Percentiles rank a stretch among this genome's conserved stretches.
These are phyloP conservation scores for Tyto alba DNA, from an alignment of 2,113 vertebrate species.

Conservation along the genomic window DNA sequence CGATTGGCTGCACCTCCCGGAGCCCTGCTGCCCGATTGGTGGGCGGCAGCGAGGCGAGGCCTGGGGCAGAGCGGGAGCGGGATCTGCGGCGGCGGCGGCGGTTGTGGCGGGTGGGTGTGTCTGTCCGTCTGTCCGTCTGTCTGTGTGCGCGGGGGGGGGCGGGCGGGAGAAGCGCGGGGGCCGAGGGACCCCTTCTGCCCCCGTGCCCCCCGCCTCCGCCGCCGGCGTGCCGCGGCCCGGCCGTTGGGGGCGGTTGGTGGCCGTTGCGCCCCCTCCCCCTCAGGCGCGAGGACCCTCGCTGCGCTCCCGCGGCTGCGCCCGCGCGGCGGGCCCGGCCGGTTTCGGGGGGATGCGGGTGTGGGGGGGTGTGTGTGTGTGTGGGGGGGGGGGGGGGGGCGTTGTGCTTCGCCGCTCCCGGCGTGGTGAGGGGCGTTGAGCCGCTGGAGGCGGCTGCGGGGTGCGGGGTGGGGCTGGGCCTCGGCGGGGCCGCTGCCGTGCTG, in stretches of 20 bases:
- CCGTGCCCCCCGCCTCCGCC: too few relatives aligned
- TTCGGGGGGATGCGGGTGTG: too few relatives aligned
- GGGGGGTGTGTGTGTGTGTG: neutral
- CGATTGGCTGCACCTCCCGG: neutral
- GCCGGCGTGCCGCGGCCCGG: neutral
- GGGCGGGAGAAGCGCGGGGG: too few relatives aligned
- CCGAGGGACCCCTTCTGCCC: neutral
- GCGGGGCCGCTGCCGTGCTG: neutral
- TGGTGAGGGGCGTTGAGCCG: accelerated
- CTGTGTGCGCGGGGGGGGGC: neutral
- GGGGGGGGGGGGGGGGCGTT: too few relatives aligned
- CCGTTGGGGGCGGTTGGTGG: neutral
- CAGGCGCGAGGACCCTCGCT: neutral
- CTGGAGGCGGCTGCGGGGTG: neutral
- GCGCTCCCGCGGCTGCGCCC: neutral
- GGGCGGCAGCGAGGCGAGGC: neutral
- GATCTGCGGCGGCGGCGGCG: neutral
- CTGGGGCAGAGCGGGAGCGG: neutral
- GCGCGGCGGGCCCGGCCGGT: too few relatives aligned
- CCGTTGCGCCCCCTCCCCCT: neutral
- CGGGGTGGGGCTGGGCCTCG: accelerated
- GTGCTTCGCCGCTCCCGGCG: too few relatives aligned
- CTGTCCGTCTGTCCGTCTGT: too few relatives aligned
- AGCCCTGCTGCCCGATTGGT: neutral
- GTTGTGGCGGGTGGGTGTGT: neutral